These are phyloP conservation scores for Agraylea sexmaculata DNA, from an alignment of 1,140 invertebrate genomes.

Conservation along the genomic window DNA sequence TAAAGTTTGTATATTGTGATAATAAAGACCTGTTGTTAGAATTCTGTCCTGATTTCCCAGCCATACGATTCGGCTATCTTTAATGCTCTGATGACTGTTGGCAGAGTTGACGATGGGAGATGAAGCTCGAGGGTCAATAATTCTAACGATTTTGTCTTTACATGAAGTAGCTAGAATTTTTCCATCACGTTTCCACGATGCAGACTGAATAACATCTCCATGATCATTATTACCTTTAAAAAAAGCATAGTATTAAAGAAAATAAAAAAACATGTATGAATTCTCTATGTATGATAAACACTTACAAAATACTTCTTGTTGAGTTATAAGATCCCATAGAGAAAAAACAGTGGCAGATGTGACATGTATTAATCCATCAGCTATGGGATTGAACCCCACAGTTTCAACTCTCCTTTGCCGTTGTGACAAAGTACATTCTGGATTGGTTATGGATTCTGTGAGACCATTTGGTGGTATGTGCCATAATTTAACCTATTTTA, in stretches of 20 bases:
- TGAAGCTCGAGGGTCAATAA: conserved; percentile 65
- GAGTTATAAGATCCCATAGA: conserved; percentile 75
- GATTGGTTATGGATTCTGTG: conserved; percentile 63
- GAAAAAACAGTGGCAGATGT: conserved; percentile 68
- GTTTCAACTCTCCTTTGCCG: conserved; percentile 73
- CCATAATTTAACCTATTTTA: conserved; percentile 67
- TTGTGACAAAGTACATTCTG: conserved; percentile 70
- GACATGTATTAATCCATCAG: conserved; percentile 73
- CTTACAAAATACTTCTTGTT: conserved; percentile 70
- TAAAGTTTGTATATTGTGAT: too few species aligned
- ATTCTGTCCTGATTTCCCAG: conserved; percentile 70
- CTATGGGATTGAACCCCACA: conserved; percentile 75
- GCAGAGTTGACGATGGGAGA: conserved; percentile 48
- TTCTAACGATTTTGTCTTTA: conserved; percentile 73
- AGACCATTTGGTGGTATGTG: conserved; percentile 69
- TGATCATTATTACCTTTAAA: conserved; percentile 61
- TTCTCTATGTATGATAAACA: conserved; percentile 13
- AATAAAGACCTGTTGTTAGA: conserved; percentile 57
- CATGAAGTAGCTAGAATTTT: conserved; percentile 56
- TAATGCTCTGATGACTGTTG: conserved; percentile 75
- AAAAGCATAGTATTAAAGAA: conserved; percentile 2
- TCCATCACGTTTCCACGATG: conserved; percentile 76
- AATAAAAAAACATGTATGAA: neutral
- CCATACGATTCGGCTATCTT: conserved; percentile 84
- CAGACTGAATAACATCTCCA: conserved; percentile 70